phyloP scores from a whole-genome alignment of 1,140 invertebrate species.

The Leptinotarsa texana region DNA sequence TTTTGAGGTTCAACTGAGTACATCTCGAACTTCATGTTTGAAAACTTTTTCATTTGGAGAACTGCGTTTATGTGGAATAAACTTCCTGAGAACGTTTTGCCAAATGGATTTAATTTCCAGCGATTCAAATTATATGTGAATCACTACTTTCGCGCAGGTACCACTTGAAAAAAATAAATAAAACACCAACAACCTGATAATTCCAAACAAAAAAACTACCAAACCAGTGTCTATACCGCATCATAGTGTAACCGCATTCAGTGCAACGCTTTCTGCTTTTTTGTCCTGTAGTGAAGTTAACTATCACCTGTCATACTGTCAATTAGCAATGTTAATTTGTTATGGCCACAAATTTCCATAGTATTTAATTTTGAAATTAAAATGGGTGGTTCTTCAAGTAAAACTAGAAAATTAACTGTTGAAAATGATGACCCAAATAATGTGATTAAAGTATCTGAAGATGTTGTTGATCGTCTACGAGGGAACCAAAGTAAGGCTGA shows the following conservation, averaged over 20 bases:
- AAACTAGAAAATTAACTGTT: slow-evolving; percentile 54
- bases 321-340: background rate
- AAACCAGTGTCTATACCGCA: background rate
- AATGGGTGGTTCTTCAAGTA: slow-evolving; percentile 52
- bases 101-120: too few relatives aligned
- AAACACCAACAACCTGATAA: background rate
- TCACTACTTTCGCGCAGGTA: too few relatives aligned
- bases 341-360: slow-evolving; percentile 20
- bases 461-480: slow-evolving; percentile 51
- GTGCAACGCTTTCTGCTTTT: too few relatives aligned
- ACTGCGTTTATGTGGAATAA: too few relatives aligned
- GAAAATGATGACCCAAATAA: slow-evolving; percentile 54
- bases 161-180: background rate
- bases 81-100: too few relatives aligned
- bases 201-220: background rate
- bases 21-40: too few relatives aligned
- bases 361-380: slow-evolving; percentile 31
- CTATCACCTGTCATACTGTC: background rate
- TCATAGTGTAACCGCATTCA: too few relatives aligned
- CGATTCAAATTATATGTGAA: too few relatives aligned
- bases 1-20: too few relatives aligned
- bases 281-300: background rate
- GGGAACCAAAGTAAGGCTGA: slow-evolving; percentile 46
- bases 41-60: too few relatives aligned
- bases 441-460: slow-evolving; percentile 55